Conservation (phyloP, 2,113 vertebrate species). For the Campylomormyrus tamandua region DNA sequence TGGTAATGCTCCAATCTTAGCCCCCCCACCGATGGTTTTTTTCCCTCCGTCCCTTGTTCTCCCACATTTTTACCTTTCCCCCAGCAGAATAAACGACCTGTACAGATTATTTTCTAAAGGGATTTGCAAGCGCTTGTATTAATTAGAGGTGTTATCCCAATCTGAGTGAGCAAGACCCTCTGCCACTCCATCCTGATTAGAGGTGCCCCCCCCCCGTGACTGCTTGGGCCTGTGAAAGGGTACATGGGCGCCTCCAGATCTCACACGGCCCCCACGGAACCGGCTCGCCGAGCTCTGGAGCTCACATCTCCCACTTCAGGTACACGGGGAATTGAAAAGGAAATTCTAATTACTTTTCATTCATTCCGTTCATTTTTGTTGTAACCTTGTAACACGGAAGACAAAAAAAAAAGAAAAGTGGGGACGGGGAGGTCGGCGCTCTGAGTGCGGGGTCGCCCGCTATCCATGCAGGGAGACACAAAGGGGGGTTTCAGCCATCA, state of each 20-base stretch:
- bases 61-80: conserved; percentile 22
- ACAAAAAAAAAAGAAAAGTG: conserved; percentile 23
- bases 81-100: conserved; percentile 37
- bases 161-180: conserved; percentile 49
- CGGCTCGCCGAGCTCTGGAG: conserved; percentile 35
- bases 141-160: conserved; percentile 60
- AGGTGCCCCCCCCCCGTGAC: conserved; percentile 10
- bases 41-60: not conserved
- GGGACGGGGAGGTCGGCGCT: conserved; percentile 32
- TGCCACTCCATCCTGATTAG: conserved; percentile 49
- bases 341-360: conserved; percentile 54
- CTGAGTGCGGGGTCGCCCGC: conserved; percentile 37
- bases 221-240: not conserved
- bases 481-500: conserved; percentile 24
- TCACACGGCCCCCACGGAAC: not conserved
- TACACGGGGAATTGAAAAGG: conserved; percentile 52
- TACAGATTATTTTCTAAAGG: conserved; percentile 45
- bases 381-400: conserved; percentile 48
- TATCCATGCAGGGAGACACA: conserved; percentile 39
- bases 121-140: conserved; percentile 53
- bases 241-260: not conserved
- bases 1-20: conserved; percentile 55
- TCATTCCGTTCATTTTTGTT: conserved; percentile 53
- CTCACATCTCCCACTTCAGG: conserved; percentile 51
- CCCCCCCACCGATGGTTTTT: conserved; percentile 9